Evolutionary conservation across 2,888 invertebrate genomes (phyloP), one percentile per base, ranked within the genome.

Genomic region (Yponomeuta evonymella): DNA sequence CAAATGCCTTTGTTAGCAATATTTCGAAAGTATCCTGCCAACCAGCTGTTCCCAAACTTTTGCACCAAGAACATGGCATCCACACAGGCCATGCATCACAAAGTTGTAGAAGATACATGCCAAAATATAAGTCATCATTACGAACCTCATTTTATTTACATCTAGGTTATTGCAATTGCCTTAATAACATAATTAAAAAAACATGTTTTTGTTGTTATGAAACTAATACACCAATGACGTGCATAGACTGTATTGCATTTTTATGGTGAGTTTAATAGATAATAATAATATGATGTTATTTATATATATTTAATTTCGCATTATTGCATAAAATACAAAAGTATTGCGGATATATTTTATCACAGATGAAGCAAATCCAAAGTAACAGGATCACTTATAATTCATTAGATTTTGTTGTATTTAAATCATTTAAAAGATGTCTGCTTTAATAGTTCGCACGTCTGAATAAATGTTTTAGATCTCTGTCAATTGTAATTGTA

Each of bases 241-340:
- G 88, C 86, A 85, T 84, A 89, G 89, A 89, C 89, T 90, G 90
- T 82, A 80, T 84, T 83, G 90, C 90, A 90, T 90, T 90, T 90
- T 84, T 79, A 83, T 80, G 87, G 87, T 88, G 88, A 82, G 82
- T 82, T 15, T 58, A 43, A 8, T 58, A 58, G 15, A 4, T 4
- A 15, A 58, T 12, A 58, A 58, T 58, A 58, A 58, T 58, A 58
- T 58, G 51, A 58, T 58, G 15, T 58, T 58, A 58, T 58, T 58
- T 58, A 58, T 58, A 4, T 58, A 58, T 8, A 15, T 15, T 12
- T 3, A 15, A 51, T 6, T 51, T 4, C 5, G 6, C 12, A 51
- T 15, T 51, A 51, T 51, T 51, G 5, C 51, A 58, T 58, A 58
- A 15, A 12, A 12, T 51, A 51, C 12, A 10, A 15, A 15, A 58